These are phyloP conservation scores for Onychorhynchus coronatus DNA, from an alignment of 2,113 vertebrate species.

Conservation along the genomic window DNA sequence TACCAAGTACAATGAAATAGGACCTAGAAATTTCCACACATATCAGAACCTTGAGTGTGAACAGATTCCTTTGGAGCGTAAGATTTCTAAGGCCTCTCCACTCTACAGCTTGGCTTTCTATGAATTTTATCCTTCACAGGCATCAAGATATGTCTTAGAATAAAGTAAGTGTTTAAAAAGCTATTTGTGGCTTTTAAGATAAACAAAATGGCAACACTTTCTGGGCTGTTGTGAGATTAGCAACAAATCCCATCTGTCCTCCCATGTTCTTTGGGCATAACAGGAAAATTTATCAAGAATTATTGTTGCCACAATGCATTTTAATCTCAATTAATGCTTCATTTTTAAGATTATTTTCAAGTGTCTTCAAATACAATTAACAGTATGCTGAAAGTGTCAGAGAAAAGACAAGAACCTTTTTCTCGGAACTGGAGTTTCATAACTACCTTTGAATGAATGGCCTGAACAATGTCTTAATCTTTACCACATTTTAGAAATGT, in stretches of 20 bases:
- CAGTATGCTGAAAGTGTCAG: not conserved
- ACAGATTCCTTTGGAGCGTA: not conserved
- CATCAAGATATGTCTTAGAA: not conserved
- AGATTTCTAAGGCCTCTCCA: not conserved
- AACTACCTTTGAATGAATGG: not conserved
- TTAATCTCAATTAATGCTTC: not conserved
- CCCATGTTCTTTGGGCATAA: not conserved
- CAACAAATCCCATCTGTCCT: not conserved
- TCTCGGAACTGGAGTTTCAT: not conserved
- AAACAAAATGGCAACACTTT: not conserved
- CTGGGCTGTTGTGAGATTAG: not conserved
- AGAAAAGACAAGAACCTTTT: not conserved
- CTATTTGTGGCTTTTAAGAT: not conserved
- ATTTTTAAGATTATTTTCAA: not conserved
- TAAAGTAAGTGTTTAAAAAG: not conserved
- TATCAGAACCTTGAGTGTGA: not conserved
- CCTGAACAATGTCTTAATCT: not conserved
- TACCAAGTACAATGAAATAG: not conserved
- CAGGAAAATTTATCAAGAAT: not conserved
- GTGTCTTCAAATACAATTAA: not conserved
- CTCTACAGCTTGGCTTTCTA: not conserved
- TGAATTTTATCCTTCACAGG: not conserved
- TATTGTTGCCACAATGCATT: not conserved
- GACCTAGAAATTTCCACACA: not conserved
- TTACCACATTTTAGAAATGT: not conserved